Evolutionary conservation across 2,888 invertebrate genomes (phyloP).

Genomic region (Ennomos fuscantarius): DNA sequence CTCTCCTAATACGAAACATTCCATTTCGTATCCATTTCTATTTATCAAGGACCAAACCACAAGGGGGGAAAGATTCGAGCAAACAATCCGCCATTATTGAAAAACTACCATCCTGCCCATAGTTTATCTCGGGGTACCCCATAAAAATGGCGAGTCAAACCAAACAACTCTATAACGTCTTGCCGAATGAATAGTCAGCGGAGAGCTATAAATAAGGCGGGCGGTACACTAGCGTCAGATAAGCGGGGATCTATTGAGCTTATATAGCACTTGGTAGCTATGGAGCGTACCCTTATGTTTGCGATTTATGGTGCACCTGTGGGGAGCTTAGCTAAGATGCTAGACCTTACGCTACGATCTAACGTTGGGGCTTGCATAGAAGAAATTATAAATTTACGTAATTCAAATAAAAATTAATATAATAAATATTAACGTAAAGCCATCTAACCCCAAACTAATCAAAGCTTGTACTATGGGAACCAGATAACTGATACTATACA

Average conservation of each 20-base stretch:
- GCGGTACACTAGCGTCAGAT: constrained; percentile 69
- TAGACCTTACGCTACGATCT: constrained; percentile 5
- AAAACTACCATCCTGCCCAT: constrained; percentile 40
- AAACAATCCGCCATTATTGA: constrained; percentile 46
- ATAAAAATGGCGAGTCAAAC: constrained; percentile 62
- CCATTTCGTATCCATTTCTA: constrained; percentile 35
- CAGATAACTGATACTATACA: too few relatives aligned
- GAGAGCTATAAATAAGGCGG: constrained; percentile 69
- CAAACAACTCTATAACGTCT: constrained; percentile 68
- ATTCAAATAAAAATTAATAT: too few relatives aligned
- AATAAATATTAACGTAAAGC: too few relatives aligned
- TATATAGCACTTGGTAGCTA: constrained; percentile 72
- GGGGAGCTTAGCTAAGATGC: constrained; percentile 45
- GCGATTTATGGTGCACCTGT: constrained; percentile 69
- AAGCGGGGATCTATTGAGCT: constrained; percentile 77
- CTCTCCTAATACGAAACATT: constrained; percentile 29
- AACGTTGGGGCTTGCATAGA: background rate
- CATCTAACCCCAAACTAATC: too few relatives aligned
- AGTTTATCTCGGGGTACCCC: constrained; percentile 54
- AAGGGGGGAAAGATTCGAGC: constrained; percentile 38
- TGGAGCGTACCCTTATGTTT: constrained; percentile 55
- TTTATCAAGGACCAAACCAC: constrained; percentile 41
- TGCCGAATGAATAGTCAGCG: constrained; percentile 69
- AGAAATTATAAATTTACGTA: too few relatives aligned
- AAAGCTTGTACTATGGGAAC: too few relatives aligned